Conservation (phyloP, 2,888 invertebrate genomes). For the Limenitis camilla region DNA sequence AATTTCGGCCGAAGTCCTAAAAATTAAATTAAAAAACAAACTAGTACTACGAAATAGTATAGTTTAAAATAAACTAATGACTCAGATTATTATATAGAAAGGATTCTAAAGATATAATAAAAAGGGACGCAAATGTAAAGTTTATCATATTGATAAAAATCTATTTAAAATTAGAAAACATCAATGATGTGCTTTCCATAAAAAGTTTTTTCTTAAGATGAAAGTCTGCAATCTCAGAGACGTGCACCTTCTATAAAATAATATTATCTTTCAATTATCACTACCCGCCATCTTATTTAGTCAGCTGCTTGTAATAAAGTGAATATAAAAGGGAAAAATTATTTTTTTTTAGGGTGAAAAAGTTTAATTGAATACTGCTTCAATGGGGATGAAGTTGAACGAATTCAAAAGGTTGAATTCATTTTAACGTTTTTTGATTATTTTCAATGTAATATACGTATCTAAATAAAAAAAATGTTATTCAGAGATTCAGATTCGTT, state of each 20-base stretch:
- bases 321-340: slow-evolving; percentile 13
- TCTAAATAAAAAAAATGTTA: too few relatives aligned
- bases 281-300: slow-evolving; percentile 26
- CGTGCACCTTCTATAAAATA: slow-evolving; percentile 23
- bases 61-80: too few relatives aligned
- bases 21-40: too few relatives aligned
- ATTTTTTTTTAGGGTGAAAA: neutral
- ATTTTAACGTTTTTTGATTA: neutral
- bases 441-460: neutral
- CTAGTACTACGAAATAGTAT: too few relatives aligned
- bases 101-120: too few relatives aligned
- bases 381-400: too few relatives aligned
- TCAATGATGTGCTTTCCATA: neutral
- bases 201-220: neutral
- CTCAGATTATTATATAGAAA: slow-evolving; percentile 64
- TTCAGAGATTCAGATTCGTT: too few relatives aligned
- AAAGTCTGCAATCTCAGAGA: slow-evolving; percentile 3
- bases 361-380: slow-evolving; percentile 16
- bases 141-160: too few relatives aligned
- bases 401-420: neutral
- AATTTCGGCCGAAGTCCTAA: too few relatives aligned
- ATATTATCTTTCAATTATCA: slow-evolving; percentile 33
- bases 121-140: too few relatives aligned
- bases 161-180: too few relatives aligned
- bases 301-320: slow-evolving; percentile 20